Base-by-base conservation (phyloP, 2,113 vertebrate genomes). In the Anhinga anhinga region DNA sequence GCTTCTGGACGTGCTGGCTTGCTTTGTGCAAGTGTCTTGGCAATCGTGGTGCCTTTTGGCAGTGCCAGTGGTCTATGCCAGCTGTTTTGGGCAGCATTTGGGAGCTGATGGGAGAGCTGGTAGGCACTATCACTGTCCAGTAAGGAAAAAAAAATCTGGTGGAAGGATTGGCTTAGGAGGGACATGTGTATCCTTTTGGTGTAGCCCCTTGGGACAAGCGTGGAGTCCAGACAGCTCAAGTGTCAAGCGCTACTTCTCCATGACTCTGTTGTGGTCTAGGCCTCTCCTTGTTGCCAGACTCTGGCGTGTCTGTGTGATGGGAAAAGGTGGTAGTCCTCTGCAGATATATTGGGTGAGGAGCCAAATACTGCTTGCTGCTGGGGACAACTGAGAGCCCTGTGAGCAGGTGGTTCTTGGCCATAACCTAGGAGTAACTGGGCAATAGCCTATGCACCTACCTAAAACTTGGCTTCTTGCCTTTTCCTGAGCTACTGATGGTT, bases 201-300 rank as follows among this genome's bases (percentile, higher is more conserved):
- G 72, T 27, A 14, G 18, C 72, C 36, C 8, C 21, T 79, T 42
- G 79, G 61, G 65, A 23, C 15, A 34, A 61, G 5, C 5, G 1
- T 19, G 59, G 67, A 95, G 58, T 34, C 30, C 47, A 67, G 69
- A 11, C 5, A 11, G 15, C 18, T 70, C 47, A 14, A 56, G 36
- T 34, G 49, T 34, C 5, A 25, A 36, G 18, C 7, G 2, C 21
- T 25, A 4, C 53, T 84, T n/a, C 69, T 71, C 42, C 9, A 1
- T 40, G 69, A 32, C 47, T 0, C 0, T 34, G 23, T 44, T 44
- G 6, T 0, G 1, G 27, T 7, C 17, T 30, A 5, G 9, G 11
- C 20, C 62, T 59, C 23, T 15, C 15, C 47, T 76, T 34, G 32
- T 17, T 84, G 67, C 53, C 47, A 34, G 67, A 22, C 66, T 85